phyloP scores from a whole-genome alignment of 1,140 invertebrate genomes.

The Musca vetustissima region DNA sequence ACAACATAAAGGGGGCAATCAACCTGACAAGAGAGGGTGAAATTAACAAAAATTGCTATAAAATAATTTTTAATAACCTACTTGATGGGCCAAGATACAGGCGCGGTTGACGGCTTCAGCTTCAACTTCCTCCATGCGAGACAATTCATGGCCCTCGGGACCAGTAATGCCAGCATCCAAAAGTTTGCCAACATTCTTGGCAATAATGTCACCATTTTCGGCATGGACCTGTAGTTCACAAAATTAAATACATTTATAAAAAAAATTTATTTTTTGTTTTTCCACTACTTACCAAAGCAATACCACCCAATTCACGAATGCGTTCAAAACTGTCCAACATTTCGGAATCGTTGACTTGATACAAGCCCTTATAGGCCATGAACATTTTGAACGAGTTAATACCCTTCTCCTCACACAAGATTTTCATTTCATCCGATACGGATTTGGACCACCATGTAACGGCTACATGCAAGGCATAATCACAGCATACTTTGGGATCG shows the following conservation, averaged over 20 bases:
- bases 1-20: slow-evolving; percentile 68
- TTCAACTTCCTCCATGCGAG: slow-evolving; percentile 95
- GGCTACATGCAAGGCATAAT: slow-evolving; percentile 91
- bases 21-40: slow-evolving; percentile 31
- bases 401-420: slow-evolving; percentile 77
- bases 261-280: neutral
- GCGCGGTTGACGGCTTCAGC: slow-evolving; percentile 95
- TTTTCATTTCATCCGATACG: slow-evolving; percentile 79
- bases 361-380: slow-evolving; percentile 92
- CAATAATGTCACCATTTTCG: slow-evolving; percentile 95
- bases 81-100: slow-evolving; percentile 90
- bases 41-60: neutral
- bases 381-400: slow-evolving; percentile 99
- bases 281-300: slow-evolving; percentile 67
- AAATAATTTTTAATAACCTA: slow-evolving; percentile 46
- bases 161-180: slow-evolving; percentile 84
- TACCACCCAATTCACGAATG: slow-evolving; percentile 78
- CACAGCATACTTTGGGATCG: slow-evolving; percentile 96
- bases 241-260: too few species aligned
- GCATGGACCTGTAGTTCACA: slow-evolving; percentile 67
- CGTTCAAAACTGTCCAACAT: slow-evolving; percentile 81
- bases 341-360: slow-evolving; percentile 91
- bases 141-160: slow-evolving; percentile 96
- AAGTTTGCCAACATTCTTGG: slow-evolving; percentile 86
- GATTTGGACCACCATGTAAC: slow-evolving; percentile 89